Base-by-base conservation (phyloP, 1,140 invertebrate genomes). In the Carposina sasakii region DNA sequence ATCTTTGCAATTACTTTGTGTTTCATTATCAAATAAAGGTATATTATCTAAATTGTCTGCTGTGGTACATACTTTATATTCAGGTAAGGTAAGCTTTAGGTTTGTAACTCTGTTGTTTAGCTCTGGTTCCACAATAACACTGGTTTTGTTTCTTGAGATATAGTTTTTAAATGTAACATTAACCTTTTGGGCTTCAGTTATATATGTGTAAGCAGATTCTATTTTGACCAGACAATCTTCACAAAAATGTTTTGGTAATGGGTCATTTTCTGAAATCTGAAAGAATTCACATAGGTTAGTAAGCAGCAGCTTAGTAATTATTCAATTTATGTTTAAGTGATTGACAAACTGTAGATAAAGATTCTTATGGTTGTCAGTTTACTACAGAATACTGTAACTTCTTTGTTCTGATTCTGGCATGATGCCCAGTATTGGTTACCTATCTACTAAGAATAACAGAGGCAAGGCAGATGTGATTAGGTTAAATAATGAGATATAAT, bases 161-260 rank as follows among this genome's bases (percentile, higher is more conserved):
- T 79, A 67, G 26, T 81, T 81, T 45, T 68, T 75, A 0, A 83
- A 50, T 21, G 74, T 78, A 12, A 71, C 48, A 48, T 79, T 68
- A 0, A 72, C 70, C 57, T 72, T 71, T 40, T 75, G 69, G 3
- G 77, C 76, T 55, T 75, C 72, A 16, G 60, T 78, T 37, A 83
- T 72, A 52, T 71, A 83, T 46, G 63, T 64, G 48, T 67, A 79
- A 22, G 68, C 63, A 2, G 70, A 76, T 48, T 83, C 71, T 54
- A 83, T 76, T 66, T 74, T 76, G 10, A 71, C 67, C 3, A 59
- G 48, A 30, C 79, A 83, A 28, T 79, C 64, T 13, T 75, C 71
- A 45, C 79, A 83, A 44, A 83, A 83, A 19, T 79, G 72, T 33
- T 65, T 70, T 2, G 79, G 77, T n/a, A 83, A 51, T 41, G 60